A percentile compares a stretch with the other conserved stretches of the same genome.
Conservation (phyloP, 2,888 invertebrate genomes). For the Drosophila pseudotakahashii region DNA sequence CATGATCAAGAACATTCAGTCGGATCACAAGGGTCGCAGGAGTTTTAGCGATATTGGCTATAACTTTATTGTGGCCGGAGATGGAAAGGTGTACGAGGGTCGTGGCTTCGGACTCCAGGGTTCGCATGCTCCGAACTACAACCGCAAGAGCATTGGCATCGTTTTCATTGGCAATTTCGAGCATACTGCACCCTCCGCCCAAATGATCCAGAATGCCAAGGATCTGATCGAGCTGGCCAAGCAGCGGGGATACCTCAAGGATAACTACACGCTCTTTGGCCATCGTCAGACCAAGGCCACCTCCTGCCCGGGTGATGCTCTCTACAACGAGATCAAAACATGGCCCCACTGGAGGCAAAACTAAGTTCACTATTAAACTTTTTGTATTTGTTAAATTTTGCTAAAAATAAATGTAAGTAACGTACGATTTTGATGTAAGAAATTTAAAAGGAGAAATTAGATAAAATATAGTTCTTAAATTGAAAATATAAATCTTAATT, state of each 20-base stretch:
- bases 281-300: constrained; percentile 87
- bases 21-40: constrained; percentile 86
- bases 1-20: constrained; percentile 88
- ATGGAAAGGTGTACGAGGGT: constrained; percentile 89
- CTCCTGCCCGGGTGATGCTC: constrained; percentile 88
- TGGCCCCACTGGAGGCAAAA: constrained; percentile 86
- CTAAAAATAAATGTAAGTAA: too few species aligned
- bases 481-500: too few species aligned
- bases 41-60: constrained; percentile 89
- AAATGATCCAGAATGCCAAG: constrained; percentile 87
- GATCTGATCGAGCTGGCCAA: constrained; percentile 87
- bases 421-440: too few species aligned
- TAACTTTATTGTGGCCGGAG: constrained; percentile 90
- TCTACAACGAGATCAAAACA: constrained; percentile 86
- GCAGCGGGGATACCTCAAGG: constrained; percentile 86
- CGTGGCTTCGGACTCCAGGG: constrained; percentile 89
- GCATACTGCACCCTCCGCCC: constrained; percentile 85
- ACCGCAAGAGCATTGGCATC: constrained; percentile 88
- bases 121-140: constrained; percentile 89
- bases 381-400: too few species aligned
- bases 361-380: constrained; percentile 20
- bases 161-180: constrained; percentile 87
- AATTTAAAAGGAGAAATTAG: too few species aligned
- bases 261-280: constrained; percentile 87
- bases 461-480: too few species aligned